Percentiles rank a stretch among this genome's conserved stretches.
Conservation (phyloP, 2,888 invertebrate species). For the Meliscaeva auricollis region DNA sequence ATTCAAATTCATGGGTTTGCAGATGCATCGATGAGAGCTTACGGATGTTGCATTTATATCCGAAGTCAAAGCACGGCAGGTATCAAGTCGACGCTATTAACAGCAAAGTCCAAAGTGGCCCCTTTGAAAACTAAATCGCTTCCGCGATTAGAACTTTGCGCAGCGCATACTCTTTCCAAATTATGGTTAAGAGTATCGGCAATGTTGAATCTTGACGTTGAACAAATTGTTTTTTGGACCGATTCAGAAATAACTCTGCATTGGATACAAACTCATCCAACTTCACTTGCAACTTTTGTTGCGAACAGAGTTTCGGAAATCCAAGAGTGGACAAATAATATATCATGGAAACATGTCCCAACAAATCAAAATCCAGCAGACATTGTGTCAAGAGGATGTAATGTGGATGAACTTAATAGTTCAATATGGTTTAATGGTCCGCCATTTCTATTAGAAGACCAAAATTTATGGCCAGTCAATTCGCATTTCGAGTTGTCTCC, state of each 20-base stretch:
- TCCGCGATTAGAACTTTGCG: slow-evolving; percentile 59
- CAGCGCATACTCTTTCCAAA: slow-evolving; percentile 53
- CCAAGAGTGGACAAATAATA: slow-evolving; percentile 41
- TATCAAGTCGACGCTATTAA: slow-evolving; percentile 46
- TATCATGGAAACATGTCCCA: slow-evolving; percentile 39
- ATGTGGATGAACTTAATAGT: slow-evolving; percentile 11
- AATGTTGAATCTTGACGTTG: slow-evolving; percentile 36
- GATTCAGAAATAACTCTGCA: slow-evolving; percentile 53
- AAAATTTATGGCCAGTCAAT: slow-evolving; percentile 7
- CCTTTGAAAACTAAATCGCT: slow-evolving; percentile 55
- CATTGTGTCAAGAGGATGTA: slow-evolving; percentile 21
- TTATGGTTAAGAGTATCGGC: slow-evolving; percentile 36
- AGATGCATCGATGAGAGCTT: slow-evolving; percentile 58
- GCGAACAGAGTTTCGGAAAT: slow-evolving; percentile 49
- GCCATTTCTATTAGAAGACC: background rate
- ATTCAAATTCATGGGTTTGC: slow-evolving; percentile 56
- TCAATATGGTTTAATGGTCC: slow-evolving; percentile 47
- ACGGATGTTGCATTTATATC: slow-evolving; percentile 57
- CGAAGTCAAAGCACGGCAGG: slow-evolving; percentile 20
- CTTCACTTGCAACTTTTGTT: slow-evolving; percentile 35
- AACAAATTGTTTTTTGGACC: slow-evolving; percentile 40
- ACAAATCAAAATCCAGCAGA: slow-evolving; percentile 21
- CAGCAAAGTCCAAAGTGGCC: slow-evolving; percentile 56
- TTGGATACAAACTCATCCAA: slow-evolving; percentile 46
- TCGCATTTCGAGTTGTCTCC: slow-evolving; percentile 10